Conservation (phyloP, 2,797 vertebrate species). For the Linurgus olivaceus region DNA sequence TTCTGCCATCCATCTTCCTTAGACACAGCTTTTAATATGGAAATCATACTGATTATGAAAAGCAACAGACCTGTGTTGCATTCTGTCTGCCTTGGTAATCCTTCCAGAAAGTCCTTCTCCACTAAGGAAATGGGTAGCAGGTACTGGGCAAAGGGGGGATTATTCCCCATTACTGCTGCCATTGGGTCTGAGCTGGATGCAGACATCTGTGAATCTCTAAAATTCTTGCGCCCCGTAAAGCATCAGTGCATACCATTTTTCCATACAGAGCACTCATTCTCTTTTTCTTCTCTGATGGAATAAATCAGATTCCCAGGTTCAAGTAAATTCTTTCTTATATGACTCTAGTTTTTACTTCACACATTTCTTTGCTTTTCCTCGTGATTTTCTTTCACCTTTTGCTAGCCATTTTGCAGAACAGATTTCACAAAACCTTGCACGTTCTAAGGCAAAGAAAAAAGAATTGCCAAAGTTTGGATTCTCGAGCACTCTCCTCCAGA, state of each 20-base stretch:
- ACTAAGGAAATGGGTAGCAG: neutral
- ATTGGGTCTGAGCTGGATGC: neutral
- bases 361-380: neutral
- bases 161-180: neutral
- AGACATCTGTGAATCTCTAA: neutral
- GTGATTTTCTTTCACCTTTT: neutral
- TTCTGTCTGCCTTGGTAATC: neutral
- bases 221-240: fast-evolving
- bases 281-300: neutral
- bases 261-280: neutral
- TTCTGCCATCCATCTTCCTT: neutral
- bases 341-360: neutral
- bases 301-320: neutral
- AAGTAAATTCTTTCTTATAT: neutral
- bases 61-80: neutral
- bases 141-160: neutral
- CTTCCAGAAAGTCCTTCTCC: neutral
- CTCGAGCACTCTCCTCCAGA: neutral
- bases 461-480: neutral
- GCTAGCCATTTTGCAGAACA: neutral
- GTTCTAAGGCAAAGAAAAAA: neutral
- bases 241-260: neutral
- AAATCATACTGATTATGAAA: neutral
- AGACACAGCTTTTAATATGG: neutral
- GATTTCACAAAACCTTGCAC: neutral